Base-by-base conservation (phyloP, 2,888 invertebrate genomes). In the Leptura quadrifasciata region DNA sequence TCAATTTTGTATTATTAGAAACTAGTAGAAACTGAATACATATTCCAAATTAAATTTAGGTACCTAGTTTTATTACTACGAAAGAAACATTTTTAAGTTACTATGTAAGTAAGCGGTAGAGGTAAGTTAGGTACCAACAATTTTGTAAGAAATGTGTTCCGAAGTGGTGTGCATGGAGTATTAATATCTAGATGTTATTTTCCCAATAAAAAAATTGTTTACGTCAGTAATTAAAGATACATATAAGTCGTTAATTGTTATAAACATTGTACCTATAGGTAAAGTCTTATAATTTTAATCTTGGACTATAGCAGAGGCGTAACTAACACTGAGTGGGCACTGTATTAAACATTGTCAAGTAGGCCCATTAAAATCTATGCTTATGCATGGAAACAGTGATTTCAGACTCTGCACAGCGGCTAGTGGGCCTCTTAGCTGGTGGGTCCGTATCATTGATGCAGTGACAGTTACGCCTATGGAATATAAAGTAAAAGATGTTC, bases 401-500 rank as follows among this genome's bases (percentile, higher is more conserved):
- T n/a, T n/a, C 31, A 31, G 31, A 31, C 8, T 8, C 31, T 5
- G 31, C 31, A 8, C 3, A 3, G 3, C 31, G 31, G 4, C 8
- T 31, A 31, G 31, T 8, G 31, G 31, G 31, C 3, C 31, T 31
- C 31, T 8, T 8, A 5, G 31, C 8, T 3, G 3, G 4, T 31
- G 8, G 31, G 31, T 3, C 8, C 5, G 35, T 39, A 6, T 10
- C 10, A 9, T 10, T 9, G 10, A 39, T 39, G 5, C 10, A 39
- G 10, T 39, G 5, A 39, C 5, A 9, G 1, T 39, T 39, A 10
- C 10, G 10, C 35, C 10, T n/a, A n/a, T n/a, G n/a, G n/a, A n/a
- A 39, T 10, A 39, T 27, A 15, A 27, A 60, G 60, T 27, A n/a
- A 60, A 60, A 60, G 20, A n/a, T 60, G 60, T 60, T 27, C 31